phyloP scores from a whole-genome alignment of 2,888 invertebrate species.

The Apomyelois bistriatella region DNA sequence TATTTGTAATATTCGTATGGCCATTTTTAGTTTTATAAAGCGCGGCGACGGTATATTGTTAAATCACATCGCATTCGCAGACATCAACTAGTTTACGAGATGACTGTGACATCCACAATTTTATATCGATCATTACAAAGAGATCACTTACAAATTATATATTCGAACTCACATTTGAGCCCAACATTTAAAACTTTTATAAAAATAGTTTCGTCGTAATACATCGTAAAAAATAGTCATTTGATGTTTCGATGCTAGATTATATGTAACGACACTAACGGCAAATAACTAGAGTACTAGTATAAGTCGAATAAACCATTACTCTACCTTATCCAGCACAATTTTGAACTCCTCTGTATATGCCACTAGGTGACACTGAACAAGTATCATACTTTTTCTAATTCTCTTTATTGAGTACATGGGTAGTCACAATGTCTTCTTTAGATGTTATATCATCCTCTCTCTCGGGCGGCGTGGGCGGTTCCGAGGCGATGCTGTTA shows the following conservation, averaged over 20 bases:
- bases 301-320: too few species aligned
- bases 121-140: conserved; percentile 3
- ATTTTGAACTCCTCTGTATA: too few species aligned
- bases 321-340: too few species aligned
- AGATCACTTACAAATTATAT: conserved; percentile 17
- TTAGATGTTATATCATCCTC: conserved; percentile 14
- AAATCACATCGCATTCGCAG: neutral
- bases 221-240: conserved; percentile 17
- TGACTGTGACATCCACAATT: neutral
- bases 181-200: conserved; percentile 13
- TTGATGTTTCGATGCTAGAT: conserved; percentile 4
- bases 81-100: neutral
- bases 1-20: too few species aligned
- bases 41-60: neutral
- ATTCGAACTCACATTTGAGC: too few species aligned
- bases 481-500: conserved; percentile 16
- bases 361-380: neutral
- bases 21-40: too few species aligned
- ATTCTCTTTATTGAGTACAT: neutral
- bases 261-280: too few species aligned
- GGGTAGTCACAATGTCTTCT: neutral
- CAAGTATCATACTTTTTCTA: neutral
- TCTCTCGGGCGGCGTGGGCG: conserved; percentile 21
- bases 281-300: too few species aligned
- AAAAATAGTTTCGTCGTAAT: conserved; percentile 20